Percentiles rank a stretch among this genome's conserved stretches.
These are phyloP conservation scores for Myiozetetes cayanensis DNA, from an alignment of 2,113 vertebrate species.

Conservation along the genomic window DNA sequence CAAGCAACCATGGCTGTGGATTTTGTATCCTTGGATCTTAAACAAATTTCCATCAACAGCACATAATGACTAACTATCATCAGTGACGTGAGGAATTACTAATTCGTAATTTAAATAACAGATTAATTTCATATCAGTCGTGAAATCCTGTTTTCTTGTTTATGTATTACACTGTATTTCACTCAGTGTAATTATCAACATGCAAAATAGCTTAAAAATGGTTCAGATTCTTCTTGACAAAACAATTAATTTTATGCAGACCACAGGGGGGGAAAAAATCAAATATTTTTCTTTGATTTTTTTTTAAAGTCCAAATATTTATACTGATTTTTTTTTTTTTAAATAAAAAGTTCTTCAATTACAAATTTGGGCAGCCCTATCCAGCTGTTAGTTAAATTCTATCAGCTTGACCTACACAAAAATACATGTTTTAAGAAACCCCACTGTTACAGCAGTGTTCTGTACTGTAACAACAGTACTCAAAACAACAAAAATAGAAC, in stretches of 20 bases:
- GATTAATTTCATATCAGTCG: neutral
- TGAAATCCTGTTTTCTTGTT: neutral
- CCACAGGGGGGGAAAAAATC: accelerated
- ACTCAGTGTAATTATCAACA: neutral
- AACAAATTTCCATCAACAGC: neutral
- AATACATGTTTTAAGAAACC: neutral
- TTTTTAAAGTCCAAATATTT: neutral
- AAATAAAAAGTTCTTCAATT: neutral
- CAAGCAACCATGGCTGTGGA: neutral
- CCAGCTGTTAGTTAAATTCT: neutral
- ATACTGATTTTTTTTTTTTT: neutral
- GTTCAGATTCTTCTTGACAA: neutral
- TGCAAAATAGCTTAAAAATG: neutral
- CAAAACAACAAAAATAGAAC: neutral
- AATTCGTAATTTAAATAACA: neutral
- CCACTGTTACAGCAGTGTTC: neutral
- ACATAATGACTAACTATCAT: neutral
- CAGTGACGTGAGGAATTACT: neutral
- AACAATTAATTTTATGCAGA: neutral
- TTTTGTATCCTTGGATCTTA: neutral
- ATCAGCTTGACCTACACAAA: neutral
- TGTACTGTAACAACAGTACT: neutral
- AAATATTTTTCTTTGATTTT: neutral
- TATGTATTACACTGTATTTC: neutral
- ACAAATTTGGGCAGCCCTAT: neutral